Evolutionary conservation across 1,140 invertebrate species (phyloP).

Genomic region (Neomicropteryx cornuta): DNA sequence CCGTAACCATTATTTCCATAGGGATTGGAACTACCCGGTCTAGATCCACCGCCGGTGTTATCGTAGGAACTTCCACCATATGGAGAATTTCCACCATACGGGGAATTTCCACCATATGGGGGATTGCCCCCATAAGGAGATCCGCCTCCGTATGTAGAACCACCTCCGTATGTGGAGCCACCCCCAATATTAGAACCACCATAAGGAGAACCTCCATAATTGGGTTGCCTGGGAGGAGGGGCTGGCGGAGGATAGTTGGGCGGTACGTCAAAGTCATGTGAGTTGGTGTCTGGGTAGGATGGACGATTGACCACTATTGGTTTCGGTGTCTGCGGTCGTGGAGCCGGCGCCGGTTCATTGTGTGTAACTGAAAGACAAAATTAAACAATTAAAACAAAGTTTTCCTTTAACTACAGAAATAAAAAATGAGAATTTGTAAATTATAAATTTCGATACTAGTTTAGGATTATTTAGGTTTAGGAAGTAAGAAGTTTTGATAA

Average conservation of each 20-base stretch:
- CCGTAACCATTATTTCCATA: constrained; percentile 5
- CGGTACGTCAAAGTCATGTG: constrained; percentile 20
- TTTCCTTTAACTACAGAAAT: neutral
- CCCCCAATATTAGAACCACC: constrained; percentile 13
- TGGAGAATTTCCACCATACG: constrained; percentile 18
- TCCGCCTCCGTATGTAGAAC: constrained; percentile 15
- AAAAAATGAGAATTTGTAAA: neutral
- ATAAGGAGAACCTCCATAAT: constrained; percentile 11
- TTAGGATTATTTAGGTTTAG: too few relatives aligned
- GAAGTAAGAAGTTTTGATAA: neutral
- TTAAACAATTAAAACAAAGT: too few relatives aligned
- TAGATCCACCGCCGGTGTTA: constrained; percentile 1
- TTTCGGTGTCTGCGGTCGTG: constrained; percentile 22
- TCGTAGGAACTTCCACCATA: constrained; percentile 17
- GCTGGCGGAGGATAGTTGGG: constrained; percentile 32
- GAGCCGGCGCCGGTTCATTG: constrained; percentile 9
- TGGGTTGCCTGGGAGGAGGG: constrained; percentile 17
- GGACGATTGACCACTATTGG: constrained; percentile 15
- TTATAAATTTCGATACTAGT: neutral
- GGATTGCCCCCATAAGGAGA: constrained; percentile 17
- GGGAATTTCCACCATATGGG: constrained; percentile 18
- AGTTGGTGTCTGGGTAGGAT: constrained; percentile 19
- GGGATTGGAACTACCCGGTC: neutral
- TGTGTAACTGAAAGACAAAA: constrained; percentile 11
- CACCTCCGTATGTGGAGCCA: constrained; percentile 1